Base-by-base conservation (phyloP, 1,140 invertebrate species). In the Hyles euphorbiae region DNA sequence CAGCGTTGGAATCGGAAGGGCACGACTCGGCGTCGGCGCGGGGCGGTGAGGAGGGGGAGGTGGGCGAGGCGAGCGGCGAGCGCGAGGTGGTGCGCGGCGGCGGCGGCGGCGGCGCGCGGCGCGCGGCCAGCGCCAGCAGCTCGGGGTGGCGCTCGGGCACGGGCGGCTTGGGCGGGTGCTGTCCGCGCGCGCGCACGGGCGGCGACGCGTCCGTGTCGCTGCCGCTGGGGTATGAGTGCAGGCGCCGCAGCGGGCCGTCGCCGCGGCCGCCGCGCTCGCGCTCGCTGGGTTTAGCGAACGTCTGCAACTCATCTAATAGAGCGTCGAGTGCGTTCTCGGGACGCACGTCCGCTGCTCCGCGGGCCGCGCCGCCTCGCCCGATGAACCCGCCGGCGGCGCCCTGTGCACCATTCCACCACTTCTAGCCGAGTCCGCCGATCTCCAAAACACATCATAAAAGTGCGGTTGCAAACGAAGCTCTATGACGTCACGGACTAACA, bases 301-400 rank as follows among this genome's bases (percentile, higher is more conserved):
- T 96, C 82, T 97, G 95, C 52, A 97, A 90, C 87, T 98, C 96
- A 81, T 97, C 96, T 95, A 98, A 86, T 94, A 98, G 88, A 93
- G 95, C 95, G 94, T 98, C 96, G 94, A 97, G 95, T 93, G 96
- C 95, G 93, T 96, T 97, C 93, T 97, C 95, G 91, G 94, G 90
- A 91, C 94, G 93, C 90, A 93, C 90, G 84, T 91, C 86, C 90
- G 92, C 82, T 88, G 91, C 90, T 91, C 92, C 92, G 91, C 93
- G 92, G 91, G 91, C 90, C 91, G 92, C 70, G 89, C 88, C 64
- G 90, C 90, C 77, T 92, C 91, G 81, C 89, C 91, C 92, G 94
- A 93, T 79, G 88, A 86, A 87, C 91, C 91, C 89, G 90, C 83
- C 81, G 88, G 88, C 90, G 92, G 91, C 88, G 90, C 90, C 89